Percentiles rank a stretch among this genome's conserved stretches.
Conservation (phyloP, 2,113 vertebrate genomes). For the Anser brachyrhynchus region DNA sequence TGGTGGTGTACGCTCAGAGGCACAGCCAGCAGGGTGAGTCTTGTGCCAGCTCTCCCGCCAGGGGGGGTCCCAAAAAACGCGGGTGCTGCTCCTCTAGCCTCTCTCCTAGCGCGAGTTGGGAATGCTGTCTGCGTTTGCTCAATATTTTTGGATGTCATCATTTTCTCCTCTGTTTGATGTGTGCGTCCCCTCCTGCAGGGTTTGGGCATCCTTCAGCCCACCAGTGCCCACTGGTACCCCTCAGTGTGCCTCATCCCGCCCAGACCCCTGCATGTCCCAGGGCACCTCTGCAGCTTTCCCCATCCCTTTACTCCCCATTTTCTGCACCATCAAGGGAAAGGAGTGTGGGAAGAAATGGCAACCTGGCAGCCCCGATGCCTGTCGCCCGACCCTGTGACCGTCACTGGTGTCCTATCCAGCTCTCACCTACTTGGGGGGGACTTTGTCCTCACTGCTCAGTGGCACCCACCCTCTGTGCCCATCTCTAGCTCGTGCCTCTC, state of each 20-base stretch:
- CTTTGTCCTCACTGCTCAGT: not conserved
- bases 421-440: not conserved
- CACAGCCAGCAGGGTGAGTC: constrained; percentile 93
- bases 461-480: not conserved
- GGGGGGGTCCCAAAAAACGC: not conserved
- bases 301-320: not conserved
- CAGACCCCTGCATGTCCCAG: not conserved
- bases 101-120: not conserved
- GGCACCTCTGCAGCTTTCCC: not conserved
- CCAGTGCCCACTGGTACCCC: accelerated
- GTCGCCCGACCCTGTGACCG: accelerated
- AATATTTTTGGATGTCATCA: not conserved
- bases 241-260: not conserved
- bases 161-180: not conserved
- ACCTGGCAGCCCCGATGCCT: not conserved
- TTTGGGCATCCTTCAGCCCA: not conserved
- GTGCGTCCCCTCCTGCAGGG: accelerated
- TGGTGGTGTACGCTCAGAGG: constrained; percentile 91
- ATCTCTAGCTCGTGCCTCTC: not conserved
- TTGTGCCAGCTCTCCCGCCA: not conserved
- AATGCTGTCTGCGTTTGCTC: not conserved
- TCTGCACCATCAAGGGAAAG: not conserved
- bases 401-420: not conserved
- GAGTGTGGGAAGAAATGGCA: not conserved
- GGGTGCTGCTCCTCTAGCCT: not conserved